Conservation (phyloP, 1,140 invertebrate genomes). For the Calliphora vicina region DNA sequence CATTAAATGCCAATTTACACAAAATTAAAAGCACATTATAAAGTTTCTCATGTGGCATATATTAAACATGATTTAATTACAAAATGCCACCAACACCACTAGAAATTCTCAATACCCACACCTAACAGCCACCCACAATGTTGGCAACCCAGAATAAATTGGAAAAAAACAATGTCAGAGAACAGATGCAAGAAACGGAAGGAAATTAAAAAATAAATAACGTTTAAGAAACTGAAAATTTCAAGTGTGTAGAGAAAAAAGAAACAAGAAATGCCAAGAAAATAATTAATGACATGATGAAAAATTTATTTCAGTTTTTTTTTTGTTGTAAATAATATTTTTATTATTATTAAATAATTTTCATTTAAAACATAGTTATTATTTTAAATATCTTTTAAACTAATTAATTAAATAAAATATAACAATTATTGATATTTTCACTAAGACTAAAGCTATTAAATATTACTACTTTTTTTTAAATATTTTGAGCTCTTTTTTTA, state of each 20-base stretch:
- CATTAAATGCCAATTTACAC: slow-evolving; percentile 29
- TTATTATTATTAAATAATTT: not conserved
- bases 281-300: too few relatives aligned
- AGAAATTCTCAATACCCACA: not conserved
- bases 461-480: not conserved
- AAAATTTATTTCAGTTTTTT: too few relatives aligned
- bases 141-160: not conserved
- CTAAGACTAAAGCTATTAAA: not conserved
- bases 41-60: slow-evolving; percentile 15
- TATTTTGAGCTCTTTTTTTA: not conserved
- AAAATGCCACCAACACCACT: not conserved
- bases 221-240: too few relatives aligned
- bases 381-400: too few relatives aligned
- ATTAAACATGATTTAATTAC: slow-evolving; percentile 2
- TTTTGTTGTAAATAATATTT: not conserved
- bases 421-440: not conserved
- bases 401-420: not conserved
- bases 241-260: too few relatives aligned
- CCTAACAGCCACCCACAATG: not conserved
- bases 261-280: too few relatives aligned
- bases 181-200: too few relatives aligned
- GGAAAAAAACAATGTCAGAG: too few relatives aligned
- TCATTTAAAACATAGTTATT: too few relatives aligned
- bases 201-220: too few relatives aligned
- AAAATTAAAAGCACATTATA: slow-evolving; percentile 27